These are phyloP conservation scores for Molossus molossus DNA, from an alignment of 2,797 vertebrate genomes.

Conservation along the genomic window DNA sequence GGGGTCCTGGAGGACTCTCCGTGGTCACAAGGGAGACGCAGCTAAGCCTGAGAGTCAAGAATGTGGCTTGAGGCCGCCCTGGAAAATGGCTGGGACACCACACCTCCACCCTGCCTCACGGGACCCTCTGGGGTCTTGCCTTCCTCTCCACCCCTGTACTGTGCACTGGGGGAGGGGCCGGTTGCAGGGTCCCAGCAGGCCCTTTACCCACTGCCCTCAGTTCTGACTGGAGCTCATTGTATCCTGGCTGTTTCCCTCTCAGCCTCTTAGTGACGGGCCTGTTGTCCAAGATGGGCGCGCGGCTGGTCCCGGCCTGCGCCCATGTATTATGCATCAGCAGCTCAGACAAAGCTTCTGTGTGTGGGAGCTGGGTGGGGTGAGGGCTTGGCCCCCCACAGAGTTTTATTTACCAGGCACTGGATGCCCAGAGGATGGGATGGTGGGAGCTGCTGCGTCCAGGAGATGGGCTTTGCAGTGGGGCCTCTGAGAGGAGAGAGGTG, in stretches of 20 bases:
- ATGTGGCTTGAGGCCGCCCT: neutral
- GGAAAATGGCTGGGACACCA: neutral
- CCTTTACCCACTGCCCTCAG: slow-evolving; percentile 61
- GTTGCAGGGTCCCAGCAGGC: slow-evolving; percentile 6
- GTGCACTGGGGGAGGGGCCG: neutral
- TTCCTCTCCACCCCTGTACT: neutral
- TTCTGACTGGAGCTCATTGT: slow-evolving; percentile 82
- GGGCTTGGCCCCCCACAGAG: slow-evolving; percentile 23
- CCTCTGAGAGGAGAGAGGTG: neutral
- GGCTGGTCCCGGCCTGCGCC: slow-evolving; percentile 80
- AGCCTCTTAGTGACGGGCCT: slow-evolving; percentile 79
- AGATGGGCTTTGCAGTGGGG: neutral
- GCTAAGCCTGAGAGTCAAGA: neutral
- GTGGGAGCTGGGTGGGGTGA: slow-evolving; percentile 39
- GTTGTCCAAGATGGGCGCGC: slow-evolving; percentile 82
- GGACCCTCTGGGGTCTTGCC: neutral
- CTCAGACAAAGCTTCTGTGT: slow-evolving; percentile 84
- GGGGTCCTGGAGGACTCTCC: neutral
- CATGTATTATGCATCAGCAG: slow-evolving; percentile 81
- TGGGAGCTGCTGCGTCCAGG: neutral
- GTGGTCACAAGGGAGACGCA: neutral
- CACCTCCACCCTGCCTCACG: neutral
- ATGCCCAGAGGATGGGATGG: neutral
- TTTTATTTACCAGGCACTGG: slow-evolving; percentile 82
- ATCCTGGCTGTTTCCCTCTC: slow-evolving; percentile 70